Conservation (phyloP, 2,113 vertebrate genomes). For the Chionis minor region DNA sequence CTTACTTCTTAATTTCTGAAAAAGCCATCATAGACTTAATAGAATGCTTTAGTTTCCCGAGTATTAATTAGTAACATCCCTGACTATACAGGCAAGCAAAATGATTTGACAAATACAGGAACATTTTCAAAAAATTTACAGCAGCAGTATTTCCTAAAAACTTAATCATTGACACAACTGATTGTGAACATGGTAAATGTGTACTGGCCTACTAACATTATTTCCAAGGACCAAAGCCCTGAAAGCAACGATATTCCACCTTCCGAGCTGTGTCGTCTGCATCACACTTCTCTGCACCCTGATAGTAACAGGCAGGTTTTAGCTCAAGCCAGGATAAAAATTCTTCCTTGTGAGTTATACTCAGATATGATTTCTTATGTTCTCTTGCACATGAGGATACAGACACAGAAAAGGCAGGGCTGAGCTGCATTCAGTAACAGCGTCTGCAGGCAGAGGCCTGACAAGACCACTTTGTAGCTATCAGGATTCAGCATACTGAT, state of each 20-base stretch:
- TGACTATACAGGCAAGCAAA: background rate
- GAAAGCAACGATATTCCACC: background rate
- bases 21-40: background rate
- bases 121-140: background rate
- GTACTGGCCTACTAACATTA: background rate
- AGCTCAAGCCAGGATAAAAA: background rate
- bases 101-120: background rate
- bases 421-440: background rate
- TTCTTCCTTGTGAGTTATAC: background rate
- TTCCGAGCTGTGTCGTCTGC: rapidly evolving
- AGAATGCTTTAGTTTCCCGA: background rate
- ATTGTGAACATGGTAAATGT: background rate
- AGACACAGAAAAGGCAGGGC: background rate
- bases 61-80: background rate
- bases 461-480: background rate
- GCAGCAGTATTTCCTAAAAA: background rate
- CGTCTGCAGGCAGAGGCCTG: background rate
- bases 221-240: background rate
- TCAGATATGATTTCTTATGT: background rate
- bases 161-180: background rate
- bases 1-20: background rate
- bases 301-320: background rate
- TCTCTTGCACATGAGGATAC: background rate
- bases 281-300: background rate
- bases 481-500: background rate